Evolutionary conservation across 2,888 invertebrate genomes (phyloP).

Genomic region (Apamea epomidion): DNA sequence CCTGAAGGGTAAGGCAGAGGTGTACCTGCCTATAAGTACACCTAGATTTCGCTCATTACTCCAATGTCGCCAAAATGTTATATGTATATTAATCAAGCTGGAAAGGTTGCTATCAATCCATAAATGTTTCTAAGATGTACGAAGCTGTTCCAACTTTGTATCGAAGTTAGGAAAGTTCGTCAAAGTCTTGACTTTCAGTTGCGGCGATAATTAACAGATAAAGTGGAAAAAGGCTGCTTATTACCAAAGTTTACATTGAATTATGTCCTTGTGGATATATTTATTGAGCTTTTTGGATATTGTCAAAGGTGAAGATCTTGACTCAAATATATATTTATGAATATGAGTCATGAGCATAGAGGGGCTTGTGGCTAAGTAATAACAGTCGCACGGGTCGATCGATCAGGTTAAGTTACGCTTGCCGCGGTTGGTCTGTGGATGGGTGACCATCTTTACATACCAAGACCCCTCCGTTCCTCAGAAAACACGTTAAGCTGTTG

Average conservation of each 20-base stretch:
- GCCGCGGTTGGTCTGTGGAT: no score
- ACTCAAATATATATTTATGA: not conserved
- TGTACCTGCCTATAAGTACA: not conserved
- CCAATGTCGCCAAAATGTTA: not conserved
- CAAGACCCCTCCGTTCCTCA: no score
- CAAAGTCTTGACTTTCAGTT: constrained; percentile 12
- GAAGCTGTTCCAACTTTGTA: constrained; percentile 14
- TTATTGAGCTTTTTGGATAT: constrained; percentile 19
- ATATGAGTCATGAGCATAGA: no score
- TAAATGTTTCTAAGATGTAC: constrained; percentile 21
- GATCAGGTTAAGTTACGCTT: no score
- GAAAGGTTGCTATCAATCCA: not conserved
- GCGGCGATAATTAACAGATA: constrained; percentile 42
- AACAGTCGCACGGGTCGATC: no score
- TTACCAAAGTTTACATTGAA: constrained; percentile 38
- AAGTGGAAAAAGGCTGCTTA: constrained; percentile 37
- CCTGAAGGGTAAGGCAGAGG: no score
- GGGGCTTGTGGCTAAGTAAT: no score
- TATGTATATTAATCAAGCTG: not conserved
- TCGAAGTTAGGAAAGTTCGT: constrained; percentile 34
- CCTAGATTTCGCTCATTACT: not conserved
- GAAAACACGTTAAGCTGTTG: no score
- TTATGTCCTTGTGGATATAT: constrained; percentile 37
- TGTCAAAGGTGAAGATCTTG: not conserved
- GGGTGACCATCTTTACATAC: no score